Conservation (phyloP, 2,888 invertebrate species). For the Deladenus siricidicola region DNA sequence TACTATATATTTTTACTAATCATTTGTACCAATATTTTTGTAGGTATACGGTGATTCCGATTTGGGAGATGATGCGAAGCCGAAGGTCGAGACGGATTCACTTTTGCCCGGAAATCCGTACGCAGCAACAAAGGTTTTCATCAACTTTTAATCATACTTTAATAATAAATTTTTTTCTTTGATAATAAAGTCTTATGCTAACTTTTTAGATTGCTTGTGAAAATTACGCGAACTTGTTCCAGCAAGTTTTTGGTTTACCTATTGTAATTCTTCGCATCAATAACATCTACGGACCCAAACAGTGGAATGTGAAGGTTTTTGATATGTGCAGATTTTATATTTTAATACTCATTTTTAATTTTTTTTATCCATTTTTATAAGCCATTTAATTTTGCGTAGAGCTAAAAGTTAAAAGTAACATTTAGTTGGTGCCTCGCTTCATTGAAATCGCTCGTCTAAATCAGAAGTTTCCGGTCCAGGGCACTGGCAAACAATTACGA, state of each 20-base stretch:
- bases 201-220: conserved; percentile 48
- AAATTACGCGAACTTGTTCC: conserved; percentile 43
- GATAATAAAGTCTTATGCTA: too few relatives aligned
- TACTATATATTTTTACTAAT: background rate
- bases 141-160: background rate
- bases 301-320: conserved; percentile 50
- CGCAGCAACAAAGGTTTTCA: conserved; percentile 45
- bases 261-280: conserved; percentile 49
- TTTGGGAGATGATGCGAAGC: conserved; percentile 37
- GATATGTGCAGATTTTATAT: background rate
- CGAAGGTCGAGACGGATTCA: conserved; percentile 38
- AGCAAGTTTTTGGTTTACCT: conserved; percentile 36
- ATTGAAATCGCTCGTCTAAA: conserved; percentile 45
- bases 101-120: conserved; percentile 50
- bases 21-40: background rate
- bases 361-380: too few relatives aligned
- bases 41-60: conserved; percentile 51
- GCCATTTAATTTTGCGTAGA: too few relatives aligned
- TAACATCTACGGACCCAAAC: conserved; percentile 52
- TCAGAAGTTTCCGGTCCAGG: conserved; percentile 49
- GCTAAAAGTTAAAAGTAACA: background rate
- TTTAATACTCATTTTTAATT: too few relatives aligned
- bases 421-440: conserved; percentile 46
- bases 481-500: conserved; percentile 45
- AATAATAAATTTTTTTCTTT: background rate